Conservation (phyloP, 2,113 vertebrate genomes). For the Chaenocephalus aceratus region DNA sequence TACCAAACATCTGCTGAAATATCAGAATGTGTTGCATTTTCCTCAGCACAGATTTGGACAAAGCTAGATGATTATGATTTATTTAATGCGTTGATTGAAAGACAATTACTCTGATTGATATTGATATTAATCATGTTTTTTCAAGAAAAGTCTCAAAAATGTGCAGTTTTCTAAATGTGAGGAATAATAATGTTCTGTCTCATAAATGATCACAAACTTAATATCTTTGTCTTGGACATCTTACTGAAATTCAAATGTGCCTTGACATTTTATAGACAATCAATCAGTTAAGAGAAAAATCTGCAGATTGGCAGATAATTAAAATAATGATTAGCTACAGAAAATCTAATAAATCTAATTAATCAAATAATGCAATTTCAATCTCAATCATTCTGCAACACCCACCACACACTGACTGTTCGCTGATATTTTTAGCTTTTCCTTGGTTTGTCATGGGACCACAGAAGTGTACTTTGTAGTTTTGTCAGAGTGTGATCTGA, state of each 20-base stretch:
- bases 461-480: constrained; percentile 62
- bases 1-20: constrained; percentile 3
- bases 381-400: constrained; percentile 9
- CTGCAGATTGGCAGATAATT: background rate
- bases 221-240: background rate
- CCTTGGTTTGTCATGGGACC: constrained; percentile 61
- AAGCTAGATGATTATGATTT: background rate
- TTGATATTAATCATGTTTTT: background rate
- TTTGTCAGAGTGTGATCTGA: constrained; percentile 48
- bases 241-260: background rate
- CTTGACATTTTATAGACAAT: constrained; percentile 3
- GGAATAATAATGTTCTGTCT: background rate
- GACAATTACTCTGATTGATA: background rate
- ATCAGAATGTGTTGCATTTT: background rate
- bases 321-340: constrained; percentile 1
- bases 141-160: background rate
- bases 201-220: background rate
- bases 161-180: background rate
- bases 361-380: background rate
- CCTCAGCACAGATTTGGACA: background rate
- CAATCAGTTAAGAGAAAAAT: background rate
- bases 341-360: background rate
- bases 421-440: constrained; percentile 50
- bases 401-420: constrained; percentile 3
- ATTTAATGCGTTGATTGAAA: background rate